Evolutionary conservation across 1,140 invertebrate genomes (phyloP).

Genomic region (Macrocentrus cingulum): DNA sequence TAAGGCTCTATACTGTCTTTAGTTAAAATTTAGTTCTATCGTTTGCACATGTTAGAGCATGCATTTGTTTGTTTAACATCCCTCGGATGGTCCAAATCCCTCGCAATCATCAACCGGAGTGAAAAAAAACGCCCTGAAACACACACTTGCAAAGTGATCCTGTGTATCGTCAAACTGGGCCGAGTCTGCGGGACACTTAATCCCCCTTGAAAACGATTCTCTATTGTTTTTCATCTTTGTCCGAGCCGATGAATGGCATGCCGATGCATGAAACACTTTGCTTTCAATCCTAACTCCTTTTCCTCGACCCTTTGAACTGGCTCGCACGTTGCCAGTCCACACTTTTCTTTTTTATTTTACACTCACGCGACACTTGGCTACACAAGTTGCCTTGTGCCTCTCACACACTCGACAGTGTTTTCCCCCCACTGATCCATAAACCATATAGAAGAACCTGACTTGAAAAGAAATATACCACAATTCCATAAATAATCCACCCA

Average conservation of each 20-base stretch:
- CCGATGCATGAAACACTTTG: slow-evolving; percentile 51
- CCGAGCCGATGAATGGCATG: slow-evolving; percentile 53
- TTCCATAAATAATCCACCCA: too few relatives aligned
- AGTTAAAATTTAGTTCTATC: slow-evolving; percentile 60
- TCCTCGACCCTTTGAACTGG: slow-evolving; percentile 6
- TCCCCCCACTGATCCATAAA: too few relatives aligned
- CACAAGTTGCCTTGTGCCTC: background rate
- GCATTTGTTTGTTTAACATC: slow-evolving; percentile 56
- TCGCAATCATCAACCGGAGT: slow-evolving; percentile 16
- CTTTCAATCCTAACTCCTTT: slow-evolving; percentile 36
- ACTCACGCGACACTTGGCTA: slow-evolving; percentile 4
- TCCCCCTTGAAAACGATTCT: slow-evolving; percentile 6
- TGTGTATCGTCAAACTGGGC: slow-evolving; percentile 35
- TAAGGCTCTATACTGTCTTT: slow-evolving; percentile 60
- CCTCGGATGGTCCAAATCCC: slow-evolving; percentile 41
- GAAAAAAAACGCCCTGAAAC: background rate
- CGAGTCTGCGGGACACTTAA: slow-evolving; percentile 48
- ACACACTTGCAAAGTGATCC: too few relatives aligned
- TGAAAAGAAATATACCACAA: too few relatives aligned
- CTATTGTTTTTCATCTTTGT: slow-evolving; percentile 17
- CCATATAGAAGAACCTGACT: too few relatives aligned
- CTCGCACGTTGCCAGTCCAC: slow-evolving; percentile 30
- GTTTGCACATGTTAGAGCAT: slow-evolving; percentile 62
- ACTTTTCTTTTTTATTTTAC: slow-evolving; percentile 5
- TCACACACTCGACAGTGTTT: too few relatives aligned